Evolutionary conservation across 2,888 invertebrate genomes (phyloP).

Genomic region (Andrena dorsata): DNA sequence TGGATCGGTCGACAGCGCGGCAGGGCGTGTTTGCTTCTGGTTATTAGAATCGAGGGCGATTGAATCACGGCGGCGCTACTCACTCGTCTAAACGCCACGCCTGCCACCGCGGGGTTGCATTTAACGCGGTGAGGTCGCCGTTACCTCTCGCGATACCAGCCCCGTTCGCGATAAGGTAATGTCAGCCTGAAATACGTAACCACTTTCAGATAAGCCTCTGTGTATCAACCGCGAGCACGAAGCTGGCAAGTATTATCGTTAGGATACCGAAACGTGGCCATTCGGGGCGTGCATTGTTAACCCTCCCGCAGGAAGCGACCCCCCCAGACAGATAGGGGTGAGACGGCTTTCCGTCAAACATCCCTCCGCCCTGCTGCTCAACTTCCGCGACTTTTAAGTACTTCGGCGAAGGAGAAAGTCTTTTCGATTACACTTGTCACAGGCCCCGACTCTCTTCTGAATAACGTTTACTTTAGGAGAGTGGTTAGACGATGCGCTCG

Average conservation of each 20-base stretch:
- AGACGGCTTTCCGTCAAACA: slow-evolving; percentile 17
- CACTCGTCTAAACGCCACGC: slow-evolving; percentile 20
- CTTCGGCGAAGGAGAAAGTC: not conserved
- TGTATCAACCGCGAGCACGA: slow-evolving; percentile 44
- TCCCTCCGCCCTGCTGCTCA: not conserved
- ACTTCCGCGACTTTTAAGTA: not conserved
- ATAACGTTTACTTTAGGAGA: not conserved
- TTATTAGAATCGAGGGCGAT: slow-evolving; percentile 35
- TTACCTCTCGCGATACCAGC: slow-evolving; percentile 35
- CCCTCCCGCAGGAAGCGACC: slow-evolving; percentile 6
- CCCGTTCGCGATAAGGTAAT: slow-evolving; percentile 67
- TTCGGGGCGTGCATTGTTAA: slow-evolving; percentile 56
- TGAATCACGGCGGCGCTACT: slow-evolving; percentile 22
- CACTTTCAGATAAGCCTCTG: slow-evolving; percentile 65
- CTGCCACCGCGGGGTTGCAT: slow-evolving; percentile 23
- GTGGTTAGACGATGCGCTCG: too few species aligned
- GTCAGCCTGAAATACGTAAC: slow-evolving; percentile 63
- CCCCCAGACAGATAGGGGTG: slow-evolving; percentile 11
- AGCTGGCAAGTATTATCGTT: slow-evolving; percentile 58
- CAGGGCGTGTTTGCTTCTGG: not conserved
- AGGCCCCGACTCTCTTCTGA: not conserved
- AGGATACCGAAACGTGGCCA: slow-evolving; percentile 38
- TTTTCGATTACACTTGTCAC: not conserved
- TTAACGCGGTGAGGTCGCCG: slow-evolving; percentile 50
- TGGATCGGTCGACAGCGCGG: not conserved